Evolutionary conservation across 2,888 invertebrate species (phyloP).

Genomic region (Cyaniris semiargus): DNA sequence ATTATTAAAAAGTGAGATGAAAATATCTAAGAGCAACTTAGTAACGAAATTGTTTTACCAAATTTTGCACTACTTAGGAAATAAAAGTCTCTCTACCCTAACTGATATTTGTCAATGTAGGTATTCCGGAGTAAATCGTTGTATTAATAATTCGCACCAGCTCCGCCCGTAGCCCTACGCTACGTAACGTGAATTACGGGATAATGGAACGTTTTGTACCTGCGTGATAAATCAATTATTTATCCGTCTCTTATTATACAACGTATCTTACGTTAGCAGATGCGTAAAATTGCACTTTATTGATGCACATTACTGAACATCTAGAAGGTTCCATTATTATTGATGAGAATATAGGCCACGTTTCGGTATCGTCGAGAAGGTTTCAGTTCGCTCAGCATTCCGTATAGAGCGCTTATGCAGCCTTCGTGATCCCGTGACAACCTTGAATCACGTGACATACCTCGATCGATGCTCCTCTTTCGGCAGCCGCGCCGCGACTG

Average conservation of each 20-base stretch:
- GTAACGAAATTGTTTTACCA: background rate
- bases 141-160: background rate
- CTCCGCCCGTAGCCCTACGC: background rate
- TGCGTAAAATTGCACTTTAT: no score
- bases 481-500: conserved; percentile 78
- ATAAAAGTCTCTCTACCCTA: background rate
- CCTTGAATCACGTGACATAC: conserved; percentile 81
- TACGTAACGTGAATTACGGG: background rate
- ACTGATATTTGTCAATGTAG: background rate
- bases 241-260: background rate
- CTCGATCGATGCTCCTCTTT: conserved; percentile 79
- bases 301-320: no score
- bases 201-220: background rate
- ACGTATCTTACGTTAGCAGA: no score
- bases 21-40: background rate
- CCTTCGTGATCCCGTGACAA: conserved; percentile 56
- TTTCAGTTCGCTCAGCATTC: background rate
- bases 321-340: no score
- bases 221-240: background rate
- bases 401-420: background rate
- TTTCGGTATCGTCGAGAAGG: background rate
- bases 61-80: background rate
- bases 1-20: background rate
- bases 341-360: no score
- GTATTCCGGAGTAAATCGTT: background rate